These are phyloP conservation scores for Quadriops clusia DNA, from an alignment of 2,888 invertebrate species.

Conservation along the genomic window DNA sequence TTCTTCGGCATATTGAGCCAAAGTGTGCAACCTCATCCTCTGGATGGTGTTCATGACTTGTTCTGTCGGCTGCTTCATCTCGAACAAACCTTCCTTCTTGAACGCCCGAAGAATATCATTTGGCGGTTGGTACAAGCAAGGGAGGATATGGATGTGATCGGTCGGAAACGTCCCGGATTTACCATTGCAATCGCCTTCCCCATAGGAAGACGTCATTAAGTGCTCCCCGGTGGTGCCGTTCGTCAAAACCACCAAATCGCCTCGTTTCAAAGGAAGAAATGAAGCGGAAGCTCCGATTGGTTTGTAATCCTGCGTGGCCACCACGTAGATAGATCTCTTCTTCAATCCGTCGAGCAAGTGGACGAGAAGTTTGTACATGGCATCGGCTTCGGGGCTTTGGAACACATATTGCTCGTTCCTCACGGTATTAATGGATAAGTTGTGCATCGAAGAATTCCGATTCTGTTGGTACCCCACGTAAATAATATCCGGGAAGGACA, in stretches of 20 bases:
- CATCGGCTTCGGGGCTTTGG: conserved; percentile 78
- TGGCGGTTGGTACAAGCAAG: conserved; percentile 67
- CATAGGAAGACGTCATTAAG: conserved; percentile 60
- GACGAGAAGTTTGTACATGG: conserved; percentile 70
- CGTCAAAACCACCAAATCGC: conserved; percentile 74
- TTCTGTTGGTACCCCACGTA: conserved; percentile 53
- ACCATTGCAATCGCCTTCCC: conserved; percentile 57
- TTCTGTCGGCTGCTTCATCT: conserved; percentile 34
- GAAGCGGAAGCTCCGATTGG: conserved; percentile 45
- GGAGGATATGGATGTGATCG: conserved; percentile 76
- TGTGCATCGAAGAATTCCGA: conserved; percentile 44
- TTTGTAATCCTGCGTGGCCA: conserved; percentile 54
- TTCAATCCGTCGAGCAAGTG: conserved; percentile 73
- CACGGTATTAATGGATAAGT: conserved; percentile 68
- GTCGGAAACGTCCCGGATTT: conserved; percentile 74
- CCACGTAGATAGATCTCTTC: conserved; percentile 70
- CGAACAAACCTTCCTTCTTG: conserved; percentile 44
- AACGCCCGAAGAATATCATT: conserved; percentile 51
- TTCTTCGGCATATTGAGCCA: conserved; percentile 72
- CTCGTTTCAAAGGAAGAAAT: conserved; percentile 46
- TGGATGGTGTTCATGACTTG: conserved; percentile 42
- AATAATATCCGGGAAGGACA: conserved; percentile 76
- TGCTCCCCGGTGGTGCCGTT: conserved; percentile 64
- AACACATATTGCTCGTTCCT: conserved; percentile 85
- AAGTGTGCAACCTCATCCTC: conserved; percentile 63